Percentiles rank a stretch among this genome's conserved stretches.
These are phyloP conservation scores for Rhaphigaster nebulosa DNA, from an alignment of 2,888 invertebrate species.

Conservation along the genomic window DNA sequence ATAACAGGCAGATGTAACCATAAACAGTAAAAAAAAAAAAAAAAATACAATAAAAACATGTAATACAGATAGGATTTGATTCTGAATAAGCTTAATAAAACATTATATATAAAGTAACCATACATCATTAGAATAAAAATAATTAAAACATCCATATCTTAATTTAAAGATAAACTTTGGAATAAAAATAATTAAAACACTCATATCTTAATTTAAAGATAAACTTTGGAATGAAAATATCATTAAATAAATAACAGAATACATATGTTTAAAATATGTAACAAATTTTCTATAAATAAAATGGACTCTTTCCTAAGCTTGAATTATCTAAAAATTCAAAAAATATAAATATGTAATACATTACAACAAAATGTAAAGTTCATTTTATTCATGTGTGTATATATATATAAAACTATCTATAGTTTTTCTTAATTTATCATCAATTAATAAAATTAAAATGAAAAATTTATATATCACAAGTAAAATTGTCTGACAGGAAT, in stretches of 20 bases:
- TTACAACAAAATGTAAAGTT: background rate
- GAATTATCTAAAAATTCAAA: background rate
- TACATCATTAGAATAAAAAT: too few species aligned
- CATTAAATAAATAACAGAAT: background rate
- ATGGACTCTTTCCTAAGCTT: background rate
- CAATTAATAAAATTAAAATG: background rate
- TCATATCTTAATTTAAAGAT: too few species aligned
- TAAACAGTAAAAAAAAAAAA: background rate
- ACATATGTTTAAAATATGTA: background rate
- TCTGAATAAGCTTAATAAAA: background rate
- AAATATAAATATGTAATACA: background rate
- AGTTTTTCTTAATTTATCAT: background rate
- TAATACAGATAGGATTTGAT: background rate
- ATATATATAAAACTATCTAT: too few species aligned
- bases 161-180: too few species aligned
- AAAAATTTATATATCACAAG: background rate
- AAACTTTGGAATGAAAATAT: background rate
- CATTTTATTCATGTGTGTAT: too few species aligned
- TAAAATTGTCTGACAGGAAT: too few species aligned
- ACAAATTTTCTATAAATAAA: background rate
- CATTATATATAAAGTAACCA: too few species aligned
- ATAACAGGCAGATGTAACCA: too few species aligned
- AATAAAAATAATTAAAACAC: background rate
- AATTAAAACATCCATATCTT: too few species aligned
- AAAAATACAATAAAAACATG: background rate